A percentile compares a stretch with the other conserved stretches of the same genome.
Evolutionary conservation across 2,888 invertebrate species (phyloP).

Genomic region (Fragum whitleyi): DNA sequence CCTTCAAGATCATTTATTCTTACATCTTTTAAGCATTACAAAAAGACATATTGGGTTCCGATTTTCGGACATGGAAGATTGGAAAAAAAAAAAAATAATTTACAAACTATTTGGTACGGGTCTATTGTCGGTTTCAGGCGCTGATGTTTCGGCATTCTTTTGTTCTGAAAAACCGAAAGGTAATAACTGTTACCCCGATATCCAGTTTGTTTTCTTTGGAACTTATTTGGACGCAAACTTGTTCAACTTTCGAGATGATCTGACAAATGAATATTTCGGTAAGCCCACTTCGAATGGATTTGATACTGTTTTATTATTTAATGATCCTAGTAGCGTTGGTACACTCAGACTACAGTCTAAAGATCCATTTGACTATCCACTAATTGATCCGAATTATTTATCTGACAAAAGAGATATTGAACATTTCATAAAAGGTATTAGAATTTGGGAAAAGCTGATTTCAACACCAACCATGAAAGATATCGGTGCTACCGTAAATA

Average conservation of each 20-base stretch:
- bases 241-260: conserved; percentile 37
- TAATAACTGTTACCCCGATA: conserved; percentile 48
- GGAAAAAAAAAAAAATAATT: conserved; percentile 24
- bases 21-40: conserved; percentile 34
- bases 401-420: conserved; percentile 86
- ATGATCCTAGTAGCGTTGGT: conserved; percentile 90
- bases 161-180: conserved; percentile 28
- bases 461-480: conserved; percentile 54
- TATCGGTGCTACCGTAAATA: conserved; percentile 48
- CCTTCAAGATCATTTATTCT: conserved; percentile 43
- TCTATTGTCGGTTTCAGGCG: conserved; percentile 33
- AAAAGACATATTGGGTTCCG: conserved; percentile 38
- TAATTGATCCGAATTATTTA: conserved; percentile 5
- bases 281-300: conserved; percentile 44
- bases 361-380: conserved; percentile 87
- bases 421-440: conserved; percentile 45
- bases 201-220: conserved; percentile 49
- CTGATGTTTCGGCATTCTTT: conserved; percentile 49
- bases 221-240: conserved; percentile 28
- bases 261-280: conserved; percentile 40
- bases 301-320: conserved; percentile 35
- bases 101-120: conserved; percentile 52
- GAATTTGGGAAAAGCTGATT: conserved; percentile 51
- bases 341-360: conserved; percentile 90
- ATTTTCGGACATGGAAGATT: conserved; percentile 24